Evolutionary conservation across 1,140 invertebrate genomes (phyloP).

Genomic region (Papilio machaon): DNA sequence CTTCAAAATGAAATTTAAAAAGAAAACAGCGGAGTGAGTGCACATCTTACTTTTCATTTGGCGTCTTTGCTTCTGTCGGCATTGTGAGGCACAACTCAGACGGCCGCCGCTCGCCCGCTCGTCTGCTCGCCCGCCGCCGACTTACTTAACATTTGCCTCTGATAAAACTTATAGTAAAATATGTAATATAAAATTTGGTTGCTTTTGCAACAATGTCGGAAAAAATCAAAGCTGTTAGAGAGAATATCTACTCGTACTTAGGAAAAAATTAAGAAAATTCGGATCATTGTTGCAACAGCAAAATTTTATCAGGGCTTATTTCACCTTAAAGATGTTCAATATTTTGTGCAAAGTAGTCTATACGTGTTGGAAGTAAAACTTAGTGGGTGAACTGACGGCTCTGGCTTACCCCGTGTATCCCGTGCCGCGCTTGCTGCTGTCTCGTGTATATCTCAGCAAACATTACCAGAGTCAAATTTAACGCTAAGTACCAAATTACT

Average conservation of each 20-base stretch:
- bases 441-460: background rate
- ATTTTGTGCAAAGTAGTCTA: background rate
- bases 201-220: background rate
- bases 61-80: background rate
- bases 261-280: background rate
- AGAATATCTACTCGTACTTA: background rate
- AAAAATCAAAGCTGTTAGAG: too few relatives aligned
- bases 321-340: background rate
- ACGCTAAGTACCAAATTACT: background rate
- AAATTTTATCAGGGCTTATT: background rate
- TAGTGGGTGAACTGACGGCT: background rate
- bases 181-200: background rate
- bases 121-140: too few relatives aligned
- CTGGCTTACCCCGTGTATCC: background rate
- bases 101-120: background rate
- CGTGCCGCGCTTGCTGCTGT: background rate
- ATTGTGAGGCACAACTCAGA: background rate
- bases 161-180: background rate
- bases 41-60: conserved; percentile 21
- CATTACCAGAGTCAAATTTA: background rate
- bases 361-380: background rate
- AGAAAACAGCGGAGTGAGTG: conserved; percentile 18
- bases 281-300: background rate
- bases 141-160: background rate
- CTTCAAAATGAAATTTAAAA: conserved; percentile 26